These are phyloP conservation scores for Ericerus pela DNA, from an alignment of 1,140 invertebrate genomes.

Conservation along the genomic window DNA sequence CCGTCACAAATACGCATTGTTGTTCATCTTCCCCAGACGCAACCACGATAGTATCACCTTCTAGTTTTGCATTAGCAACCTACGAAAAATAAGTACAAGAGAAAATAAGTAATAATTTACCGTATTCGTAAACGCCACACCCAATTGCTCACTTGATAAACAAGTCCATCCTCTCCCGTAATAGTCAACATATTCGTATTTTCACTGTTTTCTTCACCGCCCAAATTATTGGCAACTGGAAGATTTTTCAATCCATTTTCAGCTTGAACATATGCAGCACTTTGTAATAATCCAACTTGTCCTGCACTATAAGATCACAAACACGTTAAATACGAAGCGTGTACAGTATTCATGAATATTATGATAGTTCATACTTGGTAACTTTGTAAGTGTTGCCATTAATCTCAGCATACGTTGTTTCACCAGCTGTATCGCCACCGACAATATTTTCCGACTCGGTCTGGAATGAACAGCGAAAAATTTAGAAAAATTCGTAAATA, in stretches of 20 bases:
- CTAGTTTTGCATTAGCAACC: conserved; percentile 43
- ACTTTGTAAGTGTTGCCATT: conserved; percentile 43
- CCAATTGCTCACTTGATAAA: conserved; percentile 37
- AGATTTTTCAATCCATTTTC: not conserved
- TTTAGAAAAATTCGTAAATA: no score
- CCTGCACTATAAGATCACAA: not conserved
- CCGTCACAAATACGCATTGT: conserved; percentile 52
- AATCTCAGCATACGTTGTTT: conserved; percentile 37
- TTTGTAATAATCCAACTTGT: not conserved
- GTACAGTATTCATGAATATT: not conserved
- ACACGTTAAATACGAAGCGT: not conserved
- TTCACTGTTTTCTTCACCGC: not conserved
- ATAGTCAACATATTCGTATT: conserved; percentile 34
- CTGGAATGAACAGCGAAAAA: no score
- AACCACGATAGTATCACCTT: conserved; percentile 28
- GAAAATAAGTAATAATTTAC: not conserved
- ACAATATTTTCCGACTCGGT: no score
- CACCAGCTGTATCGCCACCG: conserved; percentile 14
- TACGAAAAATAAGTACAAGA: conserved; percentile 14
- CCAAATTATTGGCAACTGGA: not conserved
- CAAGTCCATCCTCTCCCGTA: conserved; percentile 37
- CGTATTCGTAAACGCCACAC: not conserved
- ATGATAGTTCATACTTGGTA: not conserved
- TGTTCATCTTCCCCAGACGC: conserved; percentile 50
- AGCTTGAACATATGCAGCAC: not conserved